A percentile compares a stretch with the other conserved stretches of the same genome.
Evolutionary conservation across 2,113 vertebrate genomes (phyloP).

Genomic region (Ophiodon elongatus): DNA sequence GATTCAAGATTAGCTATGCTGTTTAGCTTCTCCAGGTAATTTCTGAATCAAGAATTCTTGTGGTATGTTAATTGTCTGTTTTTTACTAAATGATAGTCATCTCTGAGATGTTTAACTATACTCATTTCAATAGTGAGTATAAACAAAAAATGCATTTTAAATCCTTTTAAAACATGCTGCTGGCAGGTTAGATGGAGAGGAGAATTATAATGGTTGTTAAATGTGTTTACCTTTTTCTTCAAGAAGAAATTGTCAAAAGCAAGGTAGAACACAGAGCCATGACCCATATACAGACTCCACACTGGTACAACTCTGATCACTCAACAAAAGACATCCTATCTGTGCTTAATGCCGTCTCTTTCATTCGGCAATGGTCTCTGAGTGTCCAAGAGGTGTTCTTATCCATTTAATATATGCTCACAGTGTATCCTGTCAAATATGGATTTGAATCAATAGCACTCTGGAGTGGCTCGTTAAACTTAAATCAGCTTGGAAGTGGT

Average conservation of each 20-base stretch:
- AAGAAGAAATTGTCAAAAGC: constrained; percentile 49
- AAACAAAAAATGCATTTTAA: constrained; percentile 46
- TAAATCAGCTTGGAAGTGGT: constrained; percentile 88
- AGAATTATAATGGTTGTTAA: constrained; percentile 54
- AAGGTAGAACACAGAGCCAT: constrained; percentile 27
- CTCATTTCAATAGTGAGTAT: constrained; percentile 52
- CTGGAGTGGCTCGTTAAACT: constrained; percentile 88
- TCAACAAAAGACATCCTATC: constrained; percentile 74
- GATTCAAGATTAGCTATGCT: not conserved
- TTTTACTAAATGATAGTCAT: not conserved
- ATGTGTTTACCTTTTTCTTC: constrained; percentile 40
- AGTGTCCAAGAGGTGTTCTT: constrained; percentile 82
- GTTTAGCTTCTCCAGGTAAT: not conserved
- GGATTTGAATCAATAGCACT: constrained; percentile 89
- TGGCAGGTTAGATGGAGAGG: constrained; percentile 34
- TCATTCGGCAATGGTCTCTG: constrained; percentile 72
- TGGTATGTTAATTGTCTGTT: constrained; percentile 2
- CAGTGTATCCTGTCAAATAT: constrained; percentile 88
- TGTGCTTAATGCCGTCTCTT: constrained; percentile 64
- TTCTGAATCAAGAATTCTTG: not conserved
- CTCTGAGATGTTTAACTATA: constrained; percentile 46
- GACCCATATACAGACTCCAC: constrained; percentile 20
- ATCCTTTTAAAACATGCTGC: constrained; percentile 31
- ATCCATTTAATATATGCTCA: constrained; percentile 87
- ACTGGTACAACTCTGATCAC: constrained; percentile 50